Base-by-base conservation (phyloP, 1,140 invertebrate genomes). In the Cydia fagiglandana region DNA sequence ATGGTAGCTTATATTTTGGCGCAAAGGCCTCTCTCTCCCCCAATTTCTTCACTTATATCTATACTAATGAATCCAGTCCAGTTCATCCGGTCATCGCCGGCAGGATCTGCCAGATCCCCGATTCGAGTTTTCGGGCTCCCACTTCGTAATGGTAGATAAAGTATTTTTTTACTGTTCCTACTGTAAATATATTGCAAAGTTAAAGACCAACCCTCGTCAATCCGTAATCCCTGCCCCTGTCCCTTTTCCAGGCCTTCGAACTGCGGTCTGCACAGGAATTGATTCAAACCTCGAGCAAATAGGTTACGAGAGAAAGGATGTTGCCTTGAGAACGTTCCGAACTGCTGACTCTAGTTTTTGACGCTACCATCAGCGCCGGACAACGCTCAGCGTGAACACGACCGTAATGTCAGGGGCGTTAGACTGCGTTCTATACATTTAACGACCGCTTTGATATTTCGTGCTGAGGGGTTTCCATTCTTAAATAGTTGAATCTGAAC, bases 261-360 rank as follows among this genome's bases (percentile, higher is more conserved):
- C 4, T 15, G 12, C 50, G 15, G n/a, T 7, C n/a, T 50, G 47
- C 4, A 41, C 34, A 17, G 66, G 66, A 70, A 41, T 17, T 15
- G n/a, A 70, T 9, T 38, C n/a, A 41, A 70, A 45, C 66, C 30
- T 34, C 64, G 15, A 68, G n/a, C 66, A 41, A 70, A 70, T 45
- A 38, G 66, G 64, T 38, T 30, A 70, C 34, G n/a, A 70, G 66
- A 70, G 66, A 70, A 70, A 70, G 66, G 66, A 68, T 68, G 34
- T 70, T 38, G 30, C 66, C 66, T 70, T 70, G 38, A 70, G 66
- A 70, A 13, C 15, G 66, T 70, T 70, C 34, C 66, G 34, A 41
- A 45, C n/a, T 17, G 66, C 66, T 70, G 34, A 6, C 13, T 70
- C 7, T 17, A 41, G 34, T 70, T 41, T 53, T 68, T 70, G 66